Evolutionary conservation across 2,888 invertebrate species (phyloP), one percentile per base, ranked within the genome.

Genomic region (Aphrophora alni): DNA sequence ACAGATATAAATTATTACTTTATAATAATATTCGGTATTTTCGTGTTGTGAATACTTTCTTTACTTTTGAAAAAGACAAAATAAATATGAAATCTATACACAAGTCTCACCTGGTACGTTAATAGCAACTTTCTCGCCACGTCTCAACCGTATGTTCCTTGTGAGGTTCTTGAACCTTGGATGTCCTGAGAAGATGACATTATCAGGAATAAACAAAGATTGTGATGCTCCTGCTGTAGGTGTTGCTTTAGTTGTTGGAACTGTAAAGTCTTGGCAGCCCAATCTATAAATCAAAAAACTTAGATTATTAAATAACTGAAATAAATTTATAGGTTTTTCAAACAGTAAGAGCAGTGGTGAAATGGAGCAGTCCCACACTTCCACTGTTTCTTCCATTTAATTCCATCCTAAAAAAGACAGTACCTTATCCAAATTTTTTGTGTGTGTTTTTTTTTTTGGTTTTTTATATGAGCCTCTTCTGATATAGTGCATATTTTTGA

Each of bases 121-220:
- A 83, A 99, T 98, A 81, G 95, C 95, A 24, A 98, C 97, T 90
- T 98, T 99, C 89, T 97, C 96, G 77, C 97, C 97, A 83, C 99
- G 91, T 85, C 99, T 91, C 86, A 94, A 89, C 79, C 98, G 92
- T 84, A 99, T 98, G 88, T 99, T 99, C 82, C 95, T 91, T 0
- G 98, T 97, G 78, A 99, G 90, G 0, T 97, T 98, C 88, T 93
- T 94, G 88, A 98, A 98, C 82, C 98, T 92, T 24, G 99, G 99
- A 91, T 99, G 99, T n/a, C 97, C 98, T 1, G 93, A 92, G 88
- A 92, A 98, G 86, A 99, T 98, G 28, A 93, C 98, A 85, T 97
- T 95, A 88, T 99, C 98, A 0, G 99, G 98, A 88, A 98, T 98
- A 89, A 96, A 99, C 17, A 94, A 89, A 1, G 96, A 98, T 83